Evolutionary conservation across 92 coral and sea anemone genomes (phyloP).

Genomic region (Phymanthus crucifer): DNA sequence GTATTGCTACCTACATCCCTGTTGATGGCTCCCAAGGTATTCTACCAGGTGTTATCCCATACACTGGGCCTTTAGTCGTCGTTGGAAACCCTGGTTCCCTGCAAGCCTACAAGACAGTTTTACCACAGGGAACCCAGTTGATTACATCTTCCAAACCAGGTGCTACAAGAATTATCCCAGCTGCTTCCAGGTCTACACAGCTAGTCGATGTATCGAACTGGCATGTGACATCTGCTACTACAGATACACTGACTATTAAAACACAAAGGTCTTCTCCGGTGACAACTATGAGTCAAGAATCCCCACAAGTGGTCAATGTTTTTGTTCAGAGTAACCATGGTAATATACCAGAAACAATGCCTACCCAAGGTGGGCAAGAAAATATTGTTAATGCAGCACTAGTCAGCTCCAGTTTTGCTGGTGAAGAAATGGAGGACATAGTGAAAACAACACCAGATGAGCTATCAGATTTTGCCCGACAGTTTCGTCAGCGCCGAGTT

Average conservation of each 20-base stretch:
- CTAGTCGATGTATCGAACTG: constrained; percentile 35
- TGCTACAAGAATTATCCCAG: constrained; percentile 37
- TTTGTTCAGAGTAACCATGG: constrained; percentile 37
- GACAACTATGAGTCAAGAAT: constrained; percentile 23
- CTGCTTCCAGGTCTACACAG: constrained; percentile 19
- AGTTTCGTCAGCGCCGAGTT: constrained; percentile 71
- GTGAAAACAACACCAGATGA: constrained; percentile 57
- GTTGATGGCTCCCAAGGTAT: constrained; percentile 38
- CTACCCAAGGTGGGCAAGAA: constrained; percentile 1
- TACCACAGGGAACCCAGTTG: constrained; percentile 46
- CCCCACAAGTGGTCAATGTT: constrained; percentile 29
- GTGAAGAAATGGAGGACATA: constrained; percentile 18
- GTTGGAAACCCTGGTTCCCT: constrained; percentile 35
- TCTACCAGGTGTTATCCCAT: constrained; percentile 38
- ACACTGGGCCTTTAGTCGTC: constrained; percentile 37
- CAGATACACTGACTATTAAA: constrained; percentile 28
- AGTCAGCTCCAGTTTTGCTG: constrained; percentile 32
- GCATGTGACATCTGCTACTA: constrained; percentile 29
- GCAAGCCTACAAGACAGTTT: constrained; percentile 42
- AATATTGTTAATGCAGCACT: constrained; percentile 19
- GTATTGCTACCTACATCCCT: constrained; percentile 34
- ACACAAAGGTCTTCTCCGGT: constrained; percentile 25
- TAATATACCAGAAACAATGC: neutral
- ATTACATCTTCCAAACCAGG: constrained; percentile 38
- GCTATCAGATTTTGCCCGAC: constrained; percentile 74